phyloP scores from a whole-genome alignment of 2,797 vertebrate genomes.

The Enteromius treurensis region DNA sequence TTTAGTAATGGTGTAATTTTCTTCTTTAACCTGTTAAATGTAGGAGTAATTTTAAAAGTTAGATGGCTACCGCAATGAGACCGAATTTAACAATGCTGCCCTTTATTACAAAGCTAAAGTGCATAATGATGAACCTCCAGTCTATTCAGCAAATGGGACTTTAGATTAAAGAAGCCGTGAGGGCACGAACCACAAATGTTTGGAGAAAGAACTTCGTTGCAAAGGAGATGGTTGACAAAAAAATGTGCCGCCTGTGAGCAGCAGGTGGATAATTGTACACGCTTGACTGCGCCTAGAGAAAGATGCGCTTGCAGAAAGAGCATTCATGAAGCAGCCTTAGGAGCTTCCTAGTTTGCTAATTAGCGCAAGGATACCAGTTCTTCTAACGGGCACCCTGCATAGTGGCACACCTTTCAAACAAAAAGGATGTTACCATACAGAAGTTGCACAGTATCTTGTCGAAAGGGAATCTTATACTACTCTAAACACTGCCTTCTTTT shows the following conservation, averaged over 20 bases:
- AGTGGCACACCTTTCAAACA: slow-evolving; percentile 64
- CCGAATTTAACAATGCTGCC: slow-evolving; percentile 40
- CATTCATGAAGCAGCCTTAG: slow-evolving; percentile 68
- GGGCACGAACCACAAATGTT: slow-evolving; percentile 63
- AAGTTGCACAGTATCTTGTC: slow-evolving; percentile 68
- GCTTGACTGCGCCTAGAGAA: slow-evolving; percentile 74
- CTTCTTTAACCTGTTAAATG: neutral
- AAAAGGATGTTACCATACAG: slow-evolving; percentile 68
- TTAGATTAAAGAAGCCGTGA: slow-evolving; percentile 52
- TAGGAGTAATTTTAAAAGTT: slow-evolving; percentile 40
- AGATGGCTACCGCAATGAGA: slow-evolving; percentile 17
- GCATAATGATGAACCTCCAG: slow-evolving; percentile 54
- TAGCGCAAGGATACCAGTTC: slow-evolving; percentile 68
- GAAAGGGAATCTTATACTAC: slow-evolving; percentile 60
- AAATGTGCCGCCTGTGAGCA: slow-evolving; percentile 66
- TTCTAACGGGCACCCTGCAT: slow-evolving; percentile 64
- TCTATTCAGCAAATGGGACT: slow-evolving; percentile 53
- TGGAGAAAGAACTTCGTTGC: slow-evolving; percentile 65
- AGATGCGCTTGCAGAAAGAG: slow-evolving; percentile 70
- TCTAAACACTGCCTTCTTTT: slow-evolving; percentile 41
- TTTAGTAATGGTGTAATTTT: neutral
- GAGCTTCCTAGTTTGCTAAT: slow-evolving; percentile 75
- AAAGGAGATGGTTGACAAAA: slow-evolving; percentile 59
- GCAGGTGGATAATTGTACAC: slow-evolving; percentile 80
- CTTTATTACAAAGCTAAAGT: slow-evolving; percentile 41